Conservation (phyloP, 2,797 vertebrate genomes). For the Erethizon dorsatum region DNA sequence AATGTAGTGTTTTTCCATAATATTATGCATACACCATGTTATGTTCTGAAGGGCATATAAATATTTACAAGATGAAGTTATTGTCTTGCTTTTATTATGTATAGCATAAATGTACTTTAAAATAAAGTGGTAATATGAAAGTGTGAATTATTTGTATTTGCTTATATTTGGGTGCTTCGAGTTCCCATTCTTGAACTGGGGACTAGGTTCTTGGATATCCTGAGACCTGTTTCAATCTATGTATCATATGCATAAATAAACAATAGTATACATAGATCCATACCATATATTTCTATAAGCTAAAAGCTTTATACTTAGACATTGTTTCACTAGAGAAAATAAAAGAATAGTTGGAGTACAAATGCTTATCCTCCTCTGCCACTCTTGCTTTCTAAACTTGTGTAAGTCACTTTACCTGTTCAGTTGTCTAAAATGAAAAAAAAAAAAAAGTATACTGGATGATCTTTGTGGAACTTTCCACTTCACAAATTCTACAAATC, state of each 20-base stretch:
- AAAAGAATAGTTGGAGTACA: neutral
- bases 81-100: conserved; percentile 18
- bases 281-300: neutral
- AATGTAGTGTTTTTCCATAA: conserved; percentile 8
- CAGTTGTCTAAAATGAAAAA: conserved; percentile 39
- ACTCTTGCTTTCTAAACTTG: neutral
- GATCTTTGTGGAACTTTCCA: neutral
- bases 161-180: conserved; percentile 62
- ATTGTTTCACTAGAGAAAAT: conserved; percentile 43
- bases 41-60: conserved; percentile 1
- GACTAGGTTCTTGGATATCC: neutral
- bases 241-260: neutral
- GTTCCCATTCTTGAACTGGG: neutral
- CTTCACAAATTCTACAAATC: neutral
- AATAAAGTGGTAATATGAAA: conserved; percentile 78
- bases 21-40: neutral
- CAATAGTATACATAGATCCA: neutral
- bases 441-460: neutral
- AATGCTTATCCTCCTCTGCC: neutral
- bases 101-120: conserved; percentile 60
- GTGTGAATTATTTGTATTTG: conserved; percentile 59
- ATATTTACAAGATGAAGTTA: conserved; percentile 4
- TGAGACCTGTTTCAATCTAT: neutral
- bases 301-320: neutral
- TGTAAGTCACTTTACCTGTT: neutral